Percentiles rank a stretch among this genome's conserved stretches.
phyloP scores from a whole-genome alignment of 2,888 invertebrate species.

The Diarsia dahlii region DNA sequence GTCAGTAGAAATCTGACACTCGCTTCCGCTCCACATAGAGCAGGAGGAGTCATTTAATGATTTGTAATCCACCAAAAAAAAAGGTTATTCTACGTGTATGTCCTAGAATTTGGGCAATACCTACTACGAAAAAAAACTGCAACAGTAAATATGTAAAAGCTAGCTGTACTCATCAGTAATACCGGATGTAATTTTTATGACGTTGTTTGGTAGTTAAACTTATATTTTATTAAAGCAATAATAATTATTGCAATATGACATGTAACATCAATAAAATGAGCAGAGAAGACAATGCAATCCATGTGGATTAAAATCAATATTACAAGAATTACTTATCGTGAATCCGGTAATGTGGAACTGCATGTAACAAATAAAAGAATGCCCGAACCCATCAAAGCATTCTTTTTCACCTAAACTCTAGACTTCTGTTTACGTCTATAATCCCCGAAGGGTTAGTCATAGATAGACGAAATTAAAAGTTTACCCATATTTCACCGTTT shows the following conservation, averaged over 20 bases:
- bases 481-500: no score
- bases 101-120: not conserved
- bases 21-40: no score
- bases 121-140: not conserved
- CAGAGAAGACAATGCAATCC: not conserved
- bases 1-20: no score
- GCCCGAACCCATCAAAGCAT: not conserved
- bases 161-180: not conserved
- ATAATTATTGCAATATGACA: conserved; percentile 1
- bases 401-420: not conserved
- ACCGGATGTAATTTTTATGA: not conserved
- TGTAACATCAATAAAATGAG: conserved; percentile 5
- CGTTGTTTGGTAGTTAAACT: not conserved
- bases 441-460: no score
- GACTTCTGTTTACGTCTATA: not conserved
- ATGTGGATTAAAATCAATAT: not conserved
- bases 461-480: no score
- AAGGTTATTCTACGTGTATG: not conserved
- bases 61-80: no score
- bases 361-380: no score
- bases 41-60: no score
- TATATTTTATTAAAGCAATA: not conserved
- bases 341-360: not conserved
- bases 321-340: not conserved
- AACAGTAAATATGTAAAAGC: not conserved